Conservation (phyloP, 2,888 invertebrate species). For the Melipona beecheii region DNA sequence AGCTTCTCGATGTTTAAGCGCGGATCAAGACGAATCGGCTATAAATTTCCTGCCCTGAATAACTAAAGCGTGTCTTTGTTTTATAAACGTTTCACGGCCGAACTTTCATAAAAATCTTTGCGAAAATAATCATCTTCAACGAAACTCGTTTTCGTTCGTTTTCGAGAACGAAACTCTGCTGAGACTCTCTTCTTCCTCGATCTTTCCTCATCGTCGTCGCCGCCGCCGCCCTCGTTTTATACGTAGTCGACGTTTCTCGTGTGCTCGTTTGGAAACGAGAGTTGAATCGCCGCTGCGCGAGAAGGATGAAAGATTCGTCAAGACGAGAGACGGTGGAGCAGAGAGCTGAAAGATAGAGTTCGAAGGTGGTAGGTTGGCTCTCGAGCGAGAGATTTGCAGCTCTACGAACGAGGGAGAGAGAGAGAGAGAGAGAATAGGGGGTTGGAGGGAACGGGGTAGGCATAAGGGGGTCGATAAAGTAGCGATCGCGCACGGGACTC, state of each 20-base stretch:
- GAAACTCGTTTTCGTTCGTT: constrained; percentile 78
- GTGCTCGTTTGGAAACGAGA: constrained; percentile 44
- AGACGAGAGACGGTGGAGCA: constrained; percentile 37
- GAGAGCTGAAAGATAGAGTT: constrained; percentile 57
- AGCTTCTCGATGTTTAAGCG: constrained; percentile 24
- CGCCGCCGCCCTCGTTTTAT: constrained; percentile 57
- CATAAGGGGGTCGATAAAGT: constrained; percentile 83
- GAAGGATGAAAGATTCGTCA: constrained; percentile 42
- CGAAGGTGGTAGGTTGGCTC: constrained; percentile 57
- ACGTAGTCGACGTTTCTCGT: constrained; percentile 60
- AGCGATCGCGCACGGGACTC: constrained; percentile 84
- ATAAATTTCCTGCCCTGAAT: constrained; percentile 4
- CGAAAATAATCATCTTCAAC: neutral
- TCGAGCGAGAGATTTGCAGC: constrained; percentile 3
- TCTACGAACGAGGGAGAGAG: constrained; percentile 43
- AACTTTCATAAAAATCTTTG: neutral
- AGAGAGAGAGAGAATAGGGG: constrained; percentile 57
- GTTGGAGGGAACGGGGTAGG: constrained; percentile 66
- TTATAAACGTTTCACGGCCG: neutral
- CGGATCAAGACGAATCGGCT: neutral
- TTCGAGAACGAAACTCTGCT: constrained; percentile 72
- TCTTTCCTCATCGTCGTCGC: constrained; percentile 28
- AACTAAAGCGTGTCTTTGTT: neutral
- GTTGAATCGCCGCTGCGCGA: constrained; percentile 19
- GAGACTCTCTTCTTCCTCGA: constrained; percentile 29